Base-by-base conservation (phyloP, 2,113 vertebrate species). In the Tupaia tana region DNA sequence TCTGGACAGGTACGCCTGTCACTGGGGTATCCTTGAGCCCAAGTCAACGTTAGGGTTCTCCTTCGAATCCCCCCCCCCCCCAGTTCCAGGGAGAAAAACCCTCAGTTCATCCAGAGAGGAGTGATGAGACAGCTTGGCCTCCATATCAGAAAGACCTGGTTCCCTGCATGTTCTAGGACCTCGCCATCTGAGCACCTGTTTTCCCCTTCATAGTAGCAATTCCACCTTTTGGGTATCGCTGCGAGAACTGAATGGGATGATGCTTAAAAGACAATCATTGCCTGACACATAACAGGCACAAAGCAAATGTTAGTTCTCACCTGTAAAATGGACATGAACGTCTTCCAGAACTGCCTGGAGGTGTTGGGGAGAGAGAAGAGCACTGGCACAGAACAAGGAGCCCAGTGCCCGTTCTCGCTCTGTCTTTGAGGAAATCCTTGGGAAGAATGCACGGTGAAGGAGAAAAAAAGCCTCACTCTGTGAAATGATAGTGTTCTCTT, bases 1-100 rank as follows among this genome's bases (percentile, higher is more conserved):
- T 74, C 10, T 24, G 18, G 16, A 0, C 0, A 6, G 0, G 0
- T 3, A 0, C 1, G 0, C 14, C 4, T 2, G 3, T 0, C 1
- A 6, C 1, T 2, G 73, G 4, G 4, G 6, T 92, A 56, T 1
- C 1, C 8, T 82, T 25, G 19, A 15, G 9, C 27, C 2, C 14
- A 64, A 14, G 22, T 58, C 27, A 31, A 16, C 12, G 1, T 87
- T 24, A 61, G 15, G 18, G 9, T 43, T 66, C 34, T 20, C 34
- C 29, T 73, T 63, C 12, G 34, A 63, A 70, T 71, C 11, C 16
- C 58, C 54, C 27, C 77, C 52, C 91, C 67, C 7, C 31, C 4
- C 52, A 19, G 24, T 81, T 88, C 18, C 86, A 61, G 6, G 29
- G 64, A 61, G 16, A 64, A 84, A n/a, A 70, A 54, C 19, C 66